phyloP scores from a whole-genome alignment of 2,888 invertebrate genomes.

The Scaptomyza tumidula region DNA sequence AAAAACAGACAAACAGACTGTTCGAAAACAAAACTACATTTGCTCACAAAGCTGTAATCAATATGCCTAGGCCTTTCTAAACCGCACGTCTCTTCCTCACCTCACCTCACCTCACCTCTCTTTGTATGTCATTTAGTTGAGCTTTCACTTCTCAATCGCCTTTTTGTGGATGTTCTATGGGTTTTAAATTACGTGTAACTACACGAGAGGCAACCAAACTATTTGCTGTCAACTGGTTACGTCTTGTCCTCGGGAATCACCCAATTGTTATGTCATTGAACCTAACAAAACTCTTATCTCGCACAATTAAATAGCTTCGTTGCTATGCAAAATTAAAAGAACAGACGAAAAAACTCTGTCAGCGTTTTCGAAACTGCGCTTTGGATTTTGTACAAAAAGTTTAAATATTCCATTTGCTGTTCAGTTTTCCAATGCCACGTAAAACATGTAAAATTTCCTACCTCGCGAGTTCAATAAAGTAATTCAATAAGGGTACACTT shows the following conservation, averaged over 20 bases:
- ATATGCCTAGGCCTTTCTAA: conserved; percentile 64
- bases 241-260: conserved; percentile 17
- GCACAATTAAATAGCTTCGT: conserved; percentile 30
- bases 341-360: conserved; percentile 2
- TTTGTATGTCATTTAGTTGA: conserved; percentile 9
- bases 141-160: conserved; percentile 26
- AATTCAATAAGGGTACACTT: too few relatives aligned
- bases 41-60: conserved; percentile 49
- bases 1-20: conserved; percentile 11
- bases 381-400: too few relatives aligned
- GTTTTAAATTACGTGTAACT: conserved; percentile 55
- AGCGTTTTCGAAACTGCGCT: conserved; percentile 10
- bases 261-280: conserved; percentile 59
- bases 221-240: conserved; percentile 18
- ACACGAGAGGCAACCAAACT: conserved; percentile 2
- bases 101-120: neutral
- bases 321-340: conserved; percentile 52
- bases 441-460: too few relatives aligned
- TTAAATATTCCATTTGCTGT: too few relatives aligned
- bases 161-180: conserved; percentile 57
- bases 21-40: neutral
- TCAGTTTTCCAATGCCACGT: too few relatives aligned
- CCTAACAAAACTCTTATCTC: conserved; percentile 58
- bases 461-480: too few relatives aligned
- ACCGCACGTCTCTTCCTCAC: neutral